phyloP scores from a whole-genome alignment of 2,797 vertebrate genomes.

The Thripadectes ignobilis region DNA sequence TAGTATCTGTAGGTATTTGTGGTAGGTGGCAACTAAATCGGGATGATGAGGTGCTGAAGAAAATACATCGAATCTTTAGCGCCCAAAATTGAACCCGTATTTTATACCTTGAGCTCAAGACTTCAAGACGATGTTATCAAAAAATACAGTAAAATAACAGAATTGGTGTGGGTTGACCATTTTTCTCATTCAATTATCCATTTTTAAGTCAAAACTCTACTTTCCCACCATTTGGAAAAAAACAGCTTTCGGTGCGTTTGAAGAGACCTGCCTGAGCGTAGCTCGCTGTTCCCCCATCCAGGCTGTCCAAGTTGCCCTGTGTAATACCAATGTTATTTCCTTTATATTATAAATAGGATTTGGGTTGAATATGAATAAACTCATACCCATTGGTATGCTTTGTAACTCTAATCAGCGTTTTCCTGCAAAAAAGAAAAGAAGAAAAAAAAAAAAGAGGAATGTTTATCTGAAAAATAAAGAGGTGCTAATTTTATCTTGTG shows the following conservation, averaged over 20 bases:
- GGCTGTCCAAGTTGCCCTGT: conserved; percentile 12
- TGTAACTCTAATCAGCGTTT: conserved; percentile 75
- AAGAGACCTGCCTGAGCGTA: not conserved
- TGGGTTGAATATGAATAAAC: conserved; percentile 69
- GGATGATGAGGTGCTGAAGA: fast-evolving
- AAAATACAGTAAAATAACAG: not conserved
- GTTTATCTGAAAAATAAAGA: conserved; percentile 76
- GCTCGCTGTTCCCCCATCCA: not conserved
- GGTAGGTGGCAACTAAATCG: fast-evolving
- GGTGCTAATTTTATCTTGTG: conserved; percentile 81
- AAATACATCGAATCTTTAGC: fast-evolving
- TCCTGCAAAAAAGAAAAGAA: conserved; percentile 62
- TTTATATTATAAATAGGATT: conserved; percentile 77
- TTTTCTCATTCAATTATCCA: not conserved
- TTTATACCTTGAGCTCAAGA: not conserved
- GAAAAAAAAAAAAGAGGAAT: conserved; percentile 9
- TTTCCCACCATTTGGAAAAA: conserved; percentile 7
- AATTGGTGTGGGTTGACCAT: fast-evolving
- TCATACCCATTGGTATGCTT: conserved; percentile 62
- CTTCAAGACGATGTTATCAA: not conserved
- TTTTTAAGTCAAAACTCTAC: not conserved
- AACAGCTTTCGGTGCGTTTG: not conserved
- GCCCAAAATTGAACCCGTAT: fast-evolving
- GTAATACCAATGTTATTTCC: conserved; percentile 76
- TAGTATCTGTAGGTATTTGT: not conserved